phyloP scores from a whole-genome alignment of 2,113 vertebrate species.

The Cavia aperea region DNA sequence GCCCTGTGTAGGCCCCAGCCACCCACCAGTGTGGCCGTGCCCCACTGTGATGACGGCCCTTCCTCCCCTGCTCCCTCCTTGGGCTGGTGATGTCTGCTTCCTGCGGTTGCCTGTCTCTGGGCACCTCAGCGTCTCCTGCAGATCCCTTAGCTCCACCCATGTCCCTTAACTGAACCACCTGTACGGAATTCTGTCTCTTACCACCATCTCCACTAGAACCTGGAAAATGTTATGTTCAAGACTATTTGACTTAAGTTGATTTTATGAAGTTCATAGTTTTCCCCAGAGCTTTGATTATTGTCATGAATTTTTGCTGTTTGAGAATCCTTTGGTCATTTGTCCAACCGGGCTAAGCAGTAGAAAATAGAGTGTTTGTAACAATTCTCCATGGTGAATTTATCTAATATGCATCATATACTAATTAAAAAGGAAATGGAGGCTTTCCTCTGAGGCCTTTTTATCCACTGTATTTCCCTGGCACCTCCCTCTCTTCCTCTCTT shows the following conservation, averaged over 20 bases:
- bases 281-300: neutral
- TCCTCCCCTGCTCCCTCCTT: neutral
- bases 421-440: neutral
- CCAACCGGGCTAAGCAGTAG: neutral
- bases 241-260: neutral
- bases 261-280: neutral
- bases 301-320: too few relatives aligned
- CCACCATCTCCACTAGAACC: fast-evolving
- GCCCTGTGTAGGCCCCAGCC: fast-evolving
- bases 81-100: neutral
- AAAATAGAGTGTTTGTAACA: neutral
- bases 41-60: neutral
- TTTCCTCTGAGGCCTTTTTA: neutral
- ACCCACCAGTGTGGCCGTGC: neutral
- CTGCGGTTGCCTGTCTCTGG: neutral
- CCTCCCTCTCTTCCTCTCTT: neutral
- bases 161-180: neutral
- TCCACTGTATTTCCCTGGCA: neutral
- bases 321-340: neutral
- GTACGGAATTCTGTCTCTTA: neutral
- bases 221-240: neutral
- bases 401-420: neutral
- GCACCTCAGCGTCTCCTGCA: neutral
- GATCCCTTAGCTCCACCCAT: neutral
- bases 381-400: neutral